These are phyloP conservation scores for Stercorarius parasiticus DNA, from an alignment of 2,113 vertebrate genomes.

Conservation along the genomic window DNA sequence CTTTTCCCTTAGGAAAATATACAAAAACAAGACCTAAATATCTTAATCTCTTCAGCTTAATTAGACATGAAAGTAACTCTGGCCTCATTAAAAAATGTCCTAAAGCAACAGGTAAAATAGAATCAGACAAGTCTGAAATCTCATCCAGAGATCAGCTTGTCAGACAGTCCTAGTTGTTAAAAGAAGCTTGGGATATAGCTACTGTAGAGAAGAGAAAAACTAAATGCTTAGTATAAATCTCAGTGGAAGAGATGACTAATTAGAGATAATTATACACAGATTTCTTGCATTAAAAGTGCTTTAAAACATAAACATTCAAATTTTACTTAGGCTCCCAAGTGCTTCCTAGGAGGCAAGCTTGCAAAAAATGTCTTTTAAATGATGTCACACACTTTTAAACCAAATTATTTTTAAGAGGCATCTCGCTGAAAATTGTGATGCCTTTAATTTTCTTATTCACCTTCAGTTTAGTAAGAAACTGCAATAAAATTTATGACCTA, in stretches of 20 bases:
- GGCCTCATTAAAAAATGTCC: slow-evolving; percentile 40
- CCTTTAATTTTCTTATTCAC: not conserved
- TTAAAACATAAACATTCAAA: slow-evolving; percentile 68
- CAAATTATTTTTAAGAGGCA: not conserved
- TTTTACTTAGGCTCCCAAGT: slow-evolving; percentile 57
- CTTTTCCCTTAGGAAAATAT: slow-evolving; percentile 22
- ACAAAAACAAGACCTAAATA: slow-evolving; percentile 29
- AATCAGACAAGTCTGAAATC: not conserved
- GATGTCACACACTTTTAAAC: not conserved
- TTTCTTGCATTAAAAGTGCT: slow-evolving; percentile 67
- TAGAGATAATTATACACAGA: slow-evolving; percentile 62
- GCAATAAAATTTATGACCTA: not conserved
- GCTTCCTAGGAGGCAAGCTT: slow-evolving; percentile 40
- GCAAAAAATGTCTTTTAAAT: slow-evolving; percentile 30
- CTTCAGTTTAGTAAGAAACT: not conserved
- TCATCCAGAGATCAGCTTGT: slow-evolving; percentile 11
- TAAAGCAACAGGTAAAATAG: slow-evolving; percentile 48
- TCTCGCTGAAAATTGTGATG: not conserved
- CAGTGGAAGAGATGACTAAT: slow-evolving; percentile 65
- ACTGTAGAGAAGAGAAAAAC: not conserved
- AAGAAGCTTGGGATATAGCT: not conserved
- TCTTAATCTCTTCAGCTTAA: slow-evolving; percentile 55
- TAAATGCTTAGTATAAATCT: slow-evolving; percentile 39
- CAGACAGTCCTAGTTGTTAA: not conserved
- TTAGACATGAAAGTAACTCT: slow-evolving; percentile 53